Base-by-base conservation (phyloP, 2,113 vertebrate species). In the Narcine bancroftii region DNA sequence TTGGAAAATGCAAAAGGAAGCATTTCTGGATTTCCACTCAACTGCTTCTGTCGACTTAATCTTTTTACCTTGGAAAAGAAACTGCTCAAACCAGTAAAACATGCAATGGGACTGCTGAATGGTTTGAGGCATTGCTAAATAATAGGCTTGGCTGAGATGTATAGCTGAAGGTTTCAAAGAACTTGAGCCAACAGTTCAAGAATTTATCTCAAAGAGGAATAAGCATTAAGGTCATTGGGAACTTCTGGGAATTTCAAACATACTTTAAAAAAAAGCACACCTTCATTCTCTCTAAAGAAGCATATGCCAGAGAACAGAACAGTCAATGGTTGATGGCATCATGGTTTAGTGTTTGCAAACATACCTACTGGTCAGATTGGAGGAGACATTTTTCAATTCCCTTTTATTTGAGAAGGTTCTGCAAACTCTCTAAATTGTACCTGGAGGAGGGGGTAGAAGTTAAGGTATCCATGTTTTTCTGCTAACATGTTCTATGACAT, bases 41-140 rank as follows among this genome's bases (percentile, higher is more conserved):
- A 91, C 26, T 69, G 21, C 36, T 69, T 47, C 42, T 91, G 89
- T 47, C 36, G 11, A 45, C 29, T 91, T 91, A 53, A 89, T 89
- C 29, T n/a, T 69, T 91, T 91, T 89, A 19, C 3, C 65, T 69
- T 66, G 33, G 56, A 45, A 89, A 89, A 83, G 79, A 83, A 83
- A 39, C 56, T 36, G 24, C 17, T 65, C 85, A 63, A 65, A 87
- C 36, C 6, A 63, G 36, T 91, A 45, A 91, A 91, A 26, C 45
- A 45, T 69, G 24, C 42, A 45, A 42, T 11, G 83, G 36, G 1
- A 60, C 6, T 56, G 53, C 33, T 21, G 63, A 87, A 56, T 13
- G 56, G 50, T 36, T 21, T 1, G n/a, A n/a, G 66, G 66, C 17
- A 69, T 21, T 69, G 21, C 19, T 69, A 26, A 69, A 69, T 69